Conservation (phyloP, 2,113 vertebrate species). For the Rafetus swinhoei region DNA sequence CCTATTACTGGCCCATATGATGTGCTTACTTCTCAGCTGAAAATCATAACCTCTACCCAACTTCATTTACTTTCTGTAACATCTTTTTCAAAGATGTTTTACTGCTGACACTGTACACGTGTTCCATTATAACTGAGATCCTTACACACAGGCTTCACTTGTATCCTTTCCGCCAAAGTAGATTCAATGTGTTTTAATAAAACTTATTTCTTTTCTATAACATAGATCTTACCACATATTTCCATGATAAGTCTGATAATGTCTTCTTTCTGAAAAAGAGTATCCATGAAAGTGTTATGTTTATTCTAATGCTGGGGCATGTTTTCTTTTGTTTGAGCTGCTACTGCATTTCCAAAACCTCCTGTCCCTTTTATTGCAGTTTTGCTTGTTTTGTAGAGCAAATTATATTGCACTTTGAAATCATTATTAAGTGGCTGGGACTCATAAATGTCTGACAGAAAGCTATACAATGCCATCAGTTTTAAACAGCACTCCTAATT, state of each 20-base stretch:
- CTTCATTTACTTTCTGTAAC: neutral
- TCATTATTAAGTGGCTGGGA: neutral
- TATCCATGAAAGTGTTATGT: neutral
- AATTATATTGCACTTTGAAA: neutral
- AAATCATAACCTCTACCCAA: neutral
- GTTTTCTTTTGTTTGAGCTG: neutral
- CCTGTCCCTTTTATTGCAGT: neutral
- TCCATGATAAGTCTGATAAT: conserved; percentile 87
- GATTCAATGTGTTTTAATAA: neutral
- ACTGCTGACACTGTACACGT: neutral
- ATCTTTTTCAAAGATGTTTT: neutral
- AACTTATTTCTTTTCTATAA: neutral
- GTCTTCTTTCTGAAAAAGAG: conserved; percentile 84
- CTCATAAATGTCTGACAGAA: neutral
- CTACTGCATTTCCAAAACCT: neutral
- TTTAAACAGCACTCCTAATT: neutral
- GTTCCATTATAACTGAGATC: neutral
- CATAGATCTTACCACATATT: conserved; percentile 86
- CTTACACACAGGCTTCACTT: neutral
- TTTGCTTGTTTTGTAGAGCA: neutral
- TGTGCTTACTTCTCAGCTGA: neutral
- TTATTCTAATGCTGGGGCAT: neutral
- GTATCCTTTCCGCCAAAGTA: neutral
- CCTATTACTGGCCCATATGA: neutral
- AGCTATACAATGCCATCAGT: neutral